Evolutionary conservation across 2,888 invertebrate species (phyloP), one percentile per base, ranked within the genome.

Genomic region (Chrysolina americana): DNA sequence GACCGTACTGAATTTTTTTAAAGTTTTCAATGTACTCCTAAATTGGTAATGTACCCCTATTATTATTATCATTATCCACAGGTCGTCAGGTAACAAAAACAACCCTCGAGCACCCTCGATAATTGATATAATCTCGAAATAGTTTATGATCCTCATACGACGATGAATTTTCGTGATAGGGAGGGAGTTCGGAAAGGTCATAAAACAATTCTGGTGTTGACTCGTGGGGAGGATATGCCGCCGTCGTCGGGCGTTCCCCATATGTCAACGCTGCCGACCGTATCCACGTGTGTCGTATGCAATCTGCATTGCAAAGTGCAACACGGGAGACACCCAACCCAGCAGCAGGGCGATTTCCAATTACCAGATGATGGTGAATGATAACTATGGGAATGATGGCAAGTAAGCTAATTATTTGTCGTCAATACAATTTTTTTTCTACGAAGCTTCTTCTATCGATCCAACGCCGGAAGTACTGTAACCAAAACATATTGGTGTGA

Each of bases 301-400:
- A 53, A 53, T 53, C 21, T 53, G 53, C 53, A 53, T 53, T 53
- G 53, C 53, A 53, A 53, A 53, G 53, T 53, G 53, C 53, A 53
- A 53, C 53, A 53, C 53, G 21, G 21, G 53, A 21, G 13, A 21
- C 21, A 21, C 19, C 53, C 53, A 5, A 19, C 53, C 10, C 10
- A 6, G 13, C 5, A 10, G 19, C 21, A 19, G 5, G 19, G 13
- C 53, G 21, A 44, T 13, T 21, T 21, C 19, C 21, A 53, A 53
- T 53, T 53, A 21, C 53, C 11, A 5, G 13, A 11, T 21, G 5
- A 6, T 11, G 53, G 23, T 53, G 53, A n/a, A 6, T 11, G 53
- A 13, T 28, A 28, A 28, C 28, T 28, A 28, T 5, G 36, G 8
- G 36, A 8, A 36, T 36, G 36, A 36, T 36, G 36, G 8, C 8